Evolutionary conservation across 2,888 invertebrate species (phyloP).

Genomic region (Alsophila aescularia): DNA sequence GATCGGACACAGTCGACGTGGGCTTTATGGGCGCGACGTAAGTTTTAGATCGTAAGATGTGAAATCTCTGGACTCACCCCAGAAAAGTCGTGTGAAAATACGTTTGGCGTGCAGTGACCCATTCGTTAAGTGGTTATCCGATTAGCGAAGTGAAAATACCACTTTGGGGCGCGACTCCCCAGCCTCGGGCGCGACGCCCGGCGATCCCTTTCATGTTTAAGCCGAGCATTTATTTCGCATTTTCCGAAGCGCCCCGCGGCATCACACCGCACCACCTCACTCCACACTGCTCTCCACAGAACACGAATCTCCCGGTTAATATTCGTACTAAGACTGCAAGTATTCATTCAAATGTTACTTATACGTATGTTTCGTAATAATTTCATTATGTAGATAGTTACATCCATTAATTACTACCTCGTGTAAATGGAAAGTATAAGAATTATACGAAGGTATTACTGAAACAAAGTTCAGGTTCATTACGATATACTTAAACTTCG

Average conservation of each 20-base stretch:
- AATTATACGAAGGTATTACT: no score
- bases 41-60: slow-evolving; percentile 78
- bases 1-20: slow-evolving; percentile 61
- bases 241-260: slow-evolving; percentile 73
- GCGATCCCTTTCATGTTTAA: slow-evolving; percentile 81
- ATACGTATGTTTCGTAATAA: slow-evolving; percentile 37
- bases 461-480: no score
- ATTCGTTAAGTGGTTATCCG: slow-evolving; percentile 86
- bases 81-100: slow-evolving; percentile 84
- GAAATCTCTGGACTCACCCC: slow-evolving; percentile 70
- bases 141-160: slow-evolving; percentile 86
- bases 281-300: slow-evolving; percentile 48
- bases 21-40: slow-evolving; percentile 76
- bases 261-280: slow-evolving; percentile 47
- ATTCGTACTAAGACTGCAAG: slow-evolving; percentile 48
- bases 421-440: no score
- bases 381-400: no score
- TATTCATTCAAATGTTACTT: no score
- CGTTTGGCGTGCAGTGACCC: slow-evolving; percentile 84
- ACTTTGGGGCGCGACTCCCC: slow-evolving; percentile 83
- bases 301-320: slow-evolving; percentile 64
- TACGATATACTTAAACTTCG: no score
- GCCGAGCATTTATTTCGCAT: slow-evolving; percentile 83
- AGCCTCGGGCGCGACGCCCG: slow-evolving; percentile 72
- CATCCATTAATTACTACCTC: no score